Evolutionary conservation across 2,888 invertebrate genomes (phyloP), one percentile per base, ranked within the genome.

Genomic region (Parnassius smintheus): DNA sequence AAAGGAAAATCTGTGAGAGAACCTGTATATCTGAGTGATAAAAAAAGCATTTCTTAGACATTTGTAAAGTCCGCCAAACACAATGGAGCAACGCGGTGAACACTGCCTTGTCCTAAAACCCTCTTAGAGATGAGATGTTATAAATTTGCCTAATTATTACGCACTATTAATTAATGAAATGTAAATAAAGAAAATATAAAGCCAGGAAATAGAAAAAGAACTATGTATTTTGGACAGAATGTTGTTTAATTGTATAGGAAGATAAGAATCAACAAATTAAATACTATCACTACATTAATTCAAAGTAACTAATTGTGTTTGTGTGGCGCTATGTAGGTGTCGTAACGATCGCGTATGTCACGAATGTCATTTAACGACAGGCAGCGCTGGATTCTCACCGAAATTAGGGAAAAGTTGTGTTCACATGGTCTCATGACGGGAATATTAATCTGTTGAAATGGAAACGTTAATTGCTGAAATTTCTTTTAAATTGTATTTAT

Each of bases 371-470:
- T 64, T 65, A 68, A 65, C 62, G 65, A 64, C 55, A 53, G 56
- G 35, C 41, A 59, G 65, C 56, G 63, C 66, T 66, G 59, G 70
- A 70, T 87, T 88, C 88, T 82, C 88, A 88, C 72, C 78, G 86
- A 87, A 83, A 82, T 75, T 65, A 72, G 69, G 72, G 75, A 75
- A 76, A 73, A 66, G 69, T 64, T 56, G 67, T 65, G 81, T 87
- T 88, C 86, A 74, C 87, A 86, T 77, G 77, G 65, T 68, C 70
- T 81, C 85, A 78, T 75, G 81, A 75, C 64, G 66, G 64, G 68
- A 80, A 83, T 86, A 75, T 74, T 78, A 83, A 85, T 82, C 74
- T 62, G 50, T 56, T 58, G 56, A 59, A 60, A 61, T 59, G 45
- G 10, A 42, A 66, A 52, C 45, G 59, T 59, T 25, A 25, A 25